phyloP scores from a whole-genome alignment of 2,888 invertebrate genomes.

The Gymnocheta viridis region DNA sequence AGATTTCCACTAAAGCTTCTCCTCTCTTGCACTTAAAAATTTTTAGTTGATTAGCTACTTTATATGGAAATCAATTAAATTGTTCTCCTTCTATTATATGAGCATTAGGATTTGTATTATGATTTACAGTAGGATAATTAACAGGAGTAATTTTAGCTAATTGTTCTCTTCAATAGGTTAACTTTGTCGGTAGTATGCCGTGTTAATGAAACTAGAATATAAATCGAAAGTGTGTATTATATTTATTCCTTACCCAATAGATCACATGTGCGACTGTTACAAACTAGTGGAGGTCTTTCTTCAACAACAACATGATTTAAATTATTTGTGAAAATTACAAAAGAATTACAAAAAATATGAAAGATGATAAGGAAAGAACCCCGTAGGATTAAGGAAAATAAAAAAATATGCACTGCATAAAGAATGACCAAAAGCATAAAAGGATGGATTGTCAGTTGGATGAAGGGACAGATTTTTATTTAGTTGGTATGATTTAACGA shows the following conservation, averaged over 20 bases:
- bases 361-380: slow-evolving; percentile 63
- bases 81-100: too few relatives aligned
- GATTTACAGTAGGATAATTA: too few relatives aligned
- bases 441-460: slow-evolving; percentile 21
- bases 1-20: too few relatives aligned
- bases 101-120: too few relatives aligned
- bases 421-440: slow-evolving; percentile 18
- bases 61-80: too few relatives aligned
- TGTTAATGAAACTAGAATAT: background rate
- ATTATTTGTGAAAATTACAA: slow-evolving; percentile 63
- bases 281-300: slow-evolving; percentile 1
- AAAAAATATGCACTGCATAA: slow-evolving; percentile 10
- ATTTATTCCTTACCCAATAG: slow-evolving; percentile 4
- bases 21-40: too few relatives aligned
- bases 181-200: too few relatives aligned
- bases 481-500: slow-evolving; percentile 24
- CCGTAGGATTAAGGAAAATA: slow-evolving; percentile 56
- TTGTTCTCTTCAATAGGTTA: too few relatives aligned
- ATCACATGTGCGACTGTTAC: background rate
- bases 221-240: too few relatives aligned
- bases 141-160: too few relatives aligned
- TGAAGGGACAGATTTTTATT: slow-evolving; percentile 6
- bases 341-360: slow-evolving; percentile 40
- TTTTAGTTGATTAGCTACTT: too few relatives aligned
- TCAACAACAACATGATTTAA: slow-evolving; percentile 52